These are phyloP conservation scores for Pararge aegeria DNA, from an alignment of 1,140 invertebrate genomes.

Conservation along the genomic window DNA sequence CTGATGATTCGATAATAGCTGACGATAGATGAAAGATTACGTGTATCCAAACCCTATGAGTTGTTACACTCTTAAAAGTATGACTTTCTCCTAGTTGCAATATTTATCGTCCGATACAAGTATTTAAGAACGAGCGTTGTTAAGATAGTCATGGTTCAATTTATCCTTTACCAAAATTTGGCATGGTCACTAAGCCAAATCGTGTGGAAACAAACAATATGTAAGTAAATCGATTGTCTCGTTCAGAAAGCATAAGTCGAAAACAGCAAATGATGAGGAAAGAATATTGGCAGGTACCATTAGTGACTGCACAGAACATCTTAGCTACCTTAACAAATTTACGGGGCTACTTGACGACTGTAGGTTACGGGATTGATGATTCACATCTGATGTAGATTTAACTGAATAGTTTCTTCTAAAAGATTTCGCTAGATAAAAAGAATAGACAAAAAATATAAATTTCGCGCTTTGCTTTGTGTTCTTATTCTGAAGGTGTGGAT, in stretches of 20 bases:
- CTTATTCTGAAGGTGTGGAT: neutral
- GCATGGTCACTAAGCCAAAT: neutral
- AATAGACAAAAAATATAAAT: neutral
- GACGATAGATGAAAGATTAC: too few relatives aligned
- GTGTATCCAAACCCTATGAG: neutral
- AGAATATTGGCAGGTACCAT: constrained; percentile 13
- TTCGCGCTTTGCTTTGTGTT: neutral
- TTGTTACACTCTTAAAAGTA: neutral
- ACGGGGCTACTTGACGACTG: constrained; percentile 11
- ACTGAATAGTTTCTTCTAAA: neutral
- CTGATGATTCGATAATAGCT: neutral
- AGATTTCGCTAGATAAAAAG: neutral
- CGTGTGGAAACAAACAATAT: neutral
- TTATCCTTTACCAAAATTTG: too few relatives aligned
- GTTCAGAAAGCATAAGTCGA: constrained; percentile 11
- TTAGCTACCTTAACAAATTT: constrained; percentile 12
- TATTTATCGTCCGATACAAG: too few relatives aligned
- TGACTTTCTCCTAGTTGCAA: too few relatives aligned
- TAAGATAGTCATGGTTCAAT: too few relatives aligned
- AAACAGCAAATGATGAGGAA: constrained; percentile 5
- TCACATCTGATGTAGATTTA: constrained; percentile 5
- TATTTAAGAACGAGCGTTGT: too few relatives aligned
- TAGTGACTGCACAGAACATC: neutral
- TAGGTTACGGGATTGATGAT: constrained; percentile 18
- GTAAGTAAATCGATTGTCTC: neutral